These are phyloP conservation scores for Drosophila nigrodunni DNA, from an alignment of 1,140 invertebrate genomes.

Conservation along the genomic window DNA sequence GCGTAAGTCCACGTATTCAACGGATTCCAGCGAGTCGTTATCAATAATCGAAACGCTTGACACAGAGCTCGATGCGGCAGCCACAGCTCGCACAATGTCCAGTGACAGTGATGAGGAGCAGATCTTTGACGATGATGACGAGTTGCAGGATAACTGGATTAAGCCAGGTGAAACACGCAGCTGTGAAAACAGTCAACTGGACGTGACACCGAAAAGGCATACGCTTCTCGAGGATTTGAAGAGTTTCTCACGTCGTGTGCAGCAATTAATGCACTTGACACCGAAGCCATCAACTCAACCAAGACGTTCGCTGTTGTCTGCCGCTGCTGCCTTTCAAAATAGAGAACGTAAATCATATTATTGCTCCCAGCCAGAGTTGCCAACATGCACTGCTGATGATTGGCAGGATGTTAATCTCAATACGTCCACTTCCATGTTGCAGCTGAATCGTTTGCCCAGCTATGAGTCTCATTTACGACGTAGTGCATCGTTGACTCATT, in stretches of 20 bases:
- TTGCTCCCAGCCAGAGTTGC: conserved; percentile 74
- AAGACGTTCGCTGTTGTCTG: conserved; percentile 33
- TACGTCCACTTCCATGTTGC: conserved; percentile 64
- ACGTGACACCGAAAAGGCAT: conserved; percentile 59
- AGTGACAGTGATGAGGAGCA: conserved; percentile 51
- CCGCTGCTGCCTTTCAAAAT: conserved; percentile 41
- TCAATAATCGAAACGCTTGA: conserved; percentile 37
- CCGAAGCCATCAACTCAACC: conserved; percentile 19
- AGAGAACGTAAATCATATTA: conserved; percentile 69
- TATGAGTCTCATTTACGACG: conserved; percentile 45
- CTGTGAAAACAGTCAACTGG: conserved; percentile 62
- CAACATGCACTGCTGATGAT: conserved; percentile 43
- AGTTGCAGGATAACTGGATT: conserved; percentile 77
- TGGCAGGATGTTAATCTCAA: conserved; percentile 35
- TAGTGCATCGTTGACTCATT: conserved; percentile 43
- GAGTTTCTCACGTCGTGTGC: conserved; percentile 67
- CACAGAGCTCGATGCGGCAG: conserved; percentile 33
- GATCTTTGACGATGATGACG: conserved; percentile 51
- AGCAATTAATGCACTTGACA: conserved; percentile 61
- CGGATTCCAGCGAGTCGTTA: conserved; percentile 63
- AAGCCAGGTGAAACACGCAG: conserved; percentile 75
- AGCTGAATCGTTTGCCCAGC: conserved; percentile 61
- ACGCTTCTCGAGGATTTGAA: conserved; percentile 73
- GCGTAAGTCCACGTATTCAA: conserved; percentile 58
- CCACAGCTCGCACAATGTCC: conserved; percentile 55